phyloP scores from a whole-genome alignment of 2,888 invertebrate species.

The Pardosa pseudoannulata region DNA sequence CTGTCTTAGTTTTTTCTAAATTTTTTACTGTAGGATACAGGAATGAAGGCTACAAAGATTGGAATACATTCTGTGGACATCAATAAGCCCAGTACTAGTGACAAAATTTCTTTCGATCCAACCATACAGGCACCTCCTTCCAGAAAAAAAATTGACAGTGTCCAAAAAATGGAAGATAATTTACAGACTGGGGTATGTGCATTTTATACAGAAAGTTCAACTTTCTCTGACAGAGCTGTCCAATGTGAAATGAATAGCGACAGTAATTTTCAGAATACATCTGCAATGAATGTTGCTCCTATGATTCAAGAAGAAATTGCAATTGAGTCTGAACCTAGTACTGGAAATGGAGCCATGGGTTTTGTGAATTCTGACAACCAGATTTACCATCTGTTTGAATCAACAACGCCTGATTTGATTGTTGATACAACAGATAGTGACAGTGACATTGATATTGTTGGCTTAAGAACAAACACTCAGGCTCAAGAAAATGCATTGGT shows the following conservation, averaged over 20 bases:
- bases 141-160: conserved; percentile 51
- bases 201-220: conserved; percentile 42
- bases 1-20: too few species aligned
- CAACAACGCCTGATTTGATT: conserved; percentile 68
- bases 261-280: conserved; percentile 53
- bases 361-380: conserved; percentile 55
- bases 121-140: conserved; percentile 49
- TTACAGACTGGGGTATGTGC: conserved; percentile 57
- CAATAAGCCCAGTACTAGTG: conserved; percentile 67
- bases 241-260: conserved; percentile 63
- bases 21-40: conserved; percentile 40
- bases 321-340: conserved; percentile 48
- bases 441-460: conserved; percentile 72
- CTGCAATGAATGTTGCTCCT: conserved; percentile 60
- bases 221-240: conserved; percentile 59
- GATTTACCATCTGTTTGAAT: conserved; percentile 55
- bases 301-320: conserved; percentile 71
- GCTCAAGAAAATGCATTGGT: conserved; percentile 45
- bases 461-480: conserved; percentile 61
- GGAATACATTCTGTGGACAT: conserved; percentile 66
- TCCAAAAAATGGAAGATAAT: conserved; percentile 42
- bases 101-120: conserved; percentile 55
- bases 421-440: conserved; percentile 71
- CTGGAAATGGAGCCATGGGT: conserved; percentile 43
- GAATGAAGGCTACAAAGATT: conserved; percentile 70